phyloP scores from a whole-genome alignment of 2,797 vertebrate genomes.

The Tauraco hartlaubi region DNA sequence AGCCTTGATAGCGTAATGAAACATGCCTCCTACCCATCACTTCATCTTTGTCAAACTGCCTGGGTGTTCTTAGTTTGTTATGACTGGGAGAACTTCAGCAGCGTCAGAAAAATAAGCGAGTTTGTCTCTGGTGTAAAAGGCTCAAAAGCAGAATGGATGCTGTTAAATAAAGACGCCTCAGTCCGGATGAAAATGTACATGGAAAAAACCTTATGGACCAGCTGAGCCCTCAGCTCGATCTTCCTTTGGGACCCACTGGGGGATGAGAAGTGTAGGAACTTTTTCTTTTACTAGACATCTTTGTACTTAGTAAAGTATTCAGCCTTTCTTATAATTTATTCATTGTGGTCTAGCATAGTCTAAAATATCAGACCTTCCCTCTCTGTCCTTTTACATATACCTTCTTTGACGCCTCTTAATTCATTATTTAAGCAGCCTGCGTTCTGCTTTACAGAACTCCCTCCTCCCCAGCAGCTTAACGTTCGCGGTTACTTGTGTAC shows the following conservation, averaged over 20 bases:
- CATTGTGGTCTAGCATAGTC: slow-evolving; percentile 46
- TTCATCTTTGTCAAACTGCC: slow-evolving; percentile 66
- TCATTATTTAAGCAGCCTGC: slow-evolving; percentile 63
- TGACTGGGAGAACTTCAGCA: slow-evolving; percentile 22
- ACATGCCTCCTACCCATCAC: slow-evolving; percentile 68
- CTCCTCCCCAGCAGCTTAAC: not conserved
- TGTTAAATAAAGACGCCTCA: not conserved
- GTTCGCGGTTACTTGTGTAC: not conserved
- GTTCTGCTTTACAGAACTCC: not conserved
- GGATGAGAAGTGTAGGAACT: not conserved
- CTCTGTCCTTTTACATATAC: not conserved
- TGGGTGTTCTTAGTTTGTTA: slow-evolving; percentile 22
- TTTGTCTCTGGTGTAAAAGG: slow-evolving; percentile 7
- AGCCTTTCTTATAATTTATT: slow-evolving; percentile 65
- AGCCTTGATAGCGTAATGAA: slow-evolving; percentile 64
- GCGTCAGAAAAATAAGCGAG: slow-evolving; percentile 32
- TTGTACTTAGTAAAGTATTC: slow-evolving; percentile 31
- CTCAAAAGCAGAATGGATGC: not conserved
- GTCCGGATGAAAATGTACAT: not conserved
- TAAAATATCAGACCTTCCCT: slow-evolving; percentile 64
- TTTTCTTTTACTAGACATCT: not conserved
- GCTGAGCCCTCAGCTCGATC: not conserved
- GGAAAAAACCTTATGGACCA: not conserved
- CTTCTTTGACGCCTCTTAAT: slow-evolving; percentile 55
- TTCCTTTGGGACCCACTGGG: not conserved